phyloP scores from a whole-genome alignment of 1,140 invertebrate species.

The Dendroctonus ponderosae region DNA sequence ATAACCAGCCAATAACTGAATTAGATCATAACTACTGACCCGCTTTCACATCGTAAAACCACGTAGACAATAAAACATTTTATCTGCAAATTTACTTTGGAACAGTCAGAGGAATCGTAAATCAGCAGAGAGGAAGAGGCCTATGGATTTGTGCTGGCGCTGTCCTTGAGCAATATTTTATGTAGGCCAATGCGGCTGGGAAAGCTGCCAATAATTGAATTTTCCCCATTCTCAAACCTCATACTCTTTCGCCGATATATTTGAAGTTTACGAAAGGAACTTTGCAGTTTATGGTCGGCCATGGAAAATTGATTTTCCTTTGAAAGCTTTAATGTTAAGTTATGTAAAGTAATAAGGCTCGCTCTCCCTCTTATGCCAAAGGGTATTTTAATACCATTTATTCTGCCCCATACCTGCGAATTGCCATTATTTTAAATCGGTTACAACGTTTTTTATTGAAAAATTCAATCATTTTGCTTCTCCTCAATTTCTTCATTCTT shows the following conservation, averaged over 20 bases:
- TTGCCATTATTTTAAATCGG: background rate
- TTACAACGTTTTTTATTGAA: background rate
- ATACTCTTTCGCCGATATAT: conserved; percentile 24
- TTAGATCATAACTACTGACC: too few species aligned
- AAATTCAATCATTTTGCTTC: background rate
- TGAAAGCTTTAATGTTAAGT: conserved; percentile 4
- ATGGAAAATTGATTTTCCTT: conserved; percentile 19
- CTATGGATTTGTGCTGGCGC: conserved; percentile 13
- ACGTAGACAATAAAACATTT: too few species aligned
- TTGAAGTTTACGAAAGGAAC: conserved; percentile 6
- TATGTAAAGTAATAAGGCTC: conserved; percentile 8
- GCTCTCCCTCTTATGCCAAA: background rate
- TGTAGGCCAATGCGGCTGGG: conserved; percentile 15
- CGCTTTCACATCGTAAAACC: too few species aligned
- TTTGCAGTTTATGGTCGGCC: conserved; percentile 14
- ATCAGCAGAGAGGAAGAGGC: conserved; percentile 2
- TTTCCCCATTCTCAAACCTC: conserved; percentile 17
- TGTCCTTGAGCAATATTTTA: conserved; percentile 20
- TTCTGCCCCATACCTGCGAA: background rate
- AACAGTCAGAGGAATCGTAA: conserved; percentile 1
- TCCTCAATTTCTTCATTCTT: background rate
- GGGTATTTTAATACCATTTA: conserved; percentile 1
- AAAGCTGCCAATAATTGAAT: conserved; percentile 33
- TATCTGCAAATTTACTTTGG: too few species aligned
- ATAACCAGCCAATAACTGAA: too few species aligned